Percentiles rank a stretch among this genome's conserved stretches.
These are phyloP conservation scores for Spongia lamella DNA, from an alignment of 37 sponge, comb jelly and placozoan genomes.

Conservation along the genomic window DNA sequence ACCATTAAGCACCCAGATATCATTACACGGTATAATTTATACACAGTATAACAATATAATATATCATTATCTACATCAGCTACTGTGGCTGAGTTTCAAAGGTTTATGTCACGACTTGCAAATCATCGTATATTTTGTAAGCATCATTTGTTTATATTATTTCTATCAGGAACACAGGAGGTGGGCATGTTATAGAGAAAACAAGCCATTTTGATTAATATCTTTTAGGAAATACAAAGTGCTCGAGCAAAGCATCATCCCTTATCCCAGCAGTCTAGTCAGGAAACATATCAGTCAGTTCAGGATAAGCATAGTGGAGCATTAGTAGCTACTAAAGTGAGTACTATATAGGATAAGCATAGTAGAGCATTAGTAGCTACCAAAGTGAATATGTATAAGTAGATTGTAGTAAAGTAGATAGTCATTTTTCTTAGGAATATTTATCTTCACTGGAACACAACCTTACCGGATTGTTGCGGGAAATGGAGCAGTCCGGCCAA, in stretches of 20 bases:
- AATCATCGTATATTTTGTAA: slow-evolving; percentile 54
- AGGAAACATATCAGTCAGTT: slow-evolving; percentile 62
- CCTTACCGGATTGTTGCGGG: slow-evolving; percentile 44
- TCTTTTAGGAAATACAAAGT: slow-evolving; percentile 50
- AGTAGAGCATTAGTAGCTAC: no score
- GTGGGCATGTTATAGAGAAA: slow-evolving; percentile 28
- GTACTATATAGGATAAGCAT: neutral
- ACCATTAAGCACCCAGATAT: slow-evolving; percentile 73
- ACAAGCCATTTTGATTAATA: slow-evolving; percentile 5
- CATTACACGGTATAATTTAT: slow-evolving; percentile 42
- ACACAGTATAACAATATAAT: neutral
- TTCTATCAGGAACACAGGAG: slow-evolving; percentile 67
- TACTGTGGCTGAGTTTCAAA: slow-evolving; percentile 85
- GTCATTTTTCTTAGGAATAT: slow-evolving; percentile 55
- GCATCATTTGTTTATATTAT: slow-evolving; percentile 54
- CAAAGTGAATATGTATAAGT: neutral
- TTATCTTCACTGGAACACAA: slow-evolving; percentile 61
- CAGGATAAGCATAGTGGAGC: slow-evolving; percentile 76
- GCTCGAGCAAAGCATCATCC: slow-evolving; percentile 64
- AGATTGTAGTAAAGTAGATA: no score
- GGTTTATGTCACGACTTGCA: slow-evolving; percentile 74
- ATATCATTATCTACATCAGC: slow-evolving; percentile 23
- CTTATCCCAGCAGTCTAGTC: slow-evolving; percentile 8
- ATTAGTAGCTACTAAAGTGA: slow-evolving; percentile 69
- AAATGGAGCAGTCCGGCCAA: slow-evolving; percentile 44